Conservation (phyloP, 2,797 vertebrate genomes). For the Pangasius larnaudii region DNA sequence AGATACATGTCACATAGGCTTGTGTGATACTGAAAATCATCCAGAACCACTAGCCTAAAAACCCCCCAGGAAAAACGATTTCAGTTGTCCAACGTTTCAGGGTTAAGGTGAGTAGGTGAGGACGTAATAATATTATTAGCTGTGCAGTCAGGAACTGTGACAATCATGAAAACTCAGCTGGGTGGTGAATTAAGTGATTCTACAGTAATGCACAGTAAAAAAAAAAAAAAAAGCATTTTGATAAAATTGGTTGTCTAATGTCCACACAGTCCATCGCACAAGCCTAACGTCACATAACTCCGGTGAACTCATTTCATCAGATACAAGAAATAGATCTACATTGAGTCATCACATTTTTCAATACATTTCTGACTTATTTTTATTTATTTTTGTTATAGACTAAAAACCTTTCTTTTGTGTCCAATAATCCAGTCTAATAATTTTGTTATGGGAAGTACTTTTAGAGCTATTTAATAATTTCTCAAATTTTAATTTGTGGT, state of each 20-base stretch:
- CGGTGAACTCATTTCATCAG: not conserved
- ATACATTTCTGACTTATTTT: not conserved
- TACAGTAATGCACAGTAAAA: not conserved
- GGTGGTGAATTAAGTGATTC: not conserved
- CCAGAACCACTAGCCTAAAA: not conserved
- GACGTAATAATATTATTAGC: not conserved
- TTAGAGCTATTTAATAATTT: not conserved
- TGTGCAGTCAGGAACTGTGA: not conserved
- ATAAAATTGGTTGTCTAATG: not conserved
- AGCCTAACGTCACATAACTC: not conserved
- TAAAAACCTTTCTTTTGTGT: not conserved
- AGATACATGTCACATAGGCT: not conserved
- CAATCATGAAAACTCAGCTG: not conserved
- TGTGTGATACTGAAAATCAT: not conserved
- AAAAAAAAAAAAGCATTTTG: not conserved
- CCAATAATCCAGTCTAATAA: not conserved
- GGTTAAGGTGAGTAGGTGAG: not conserved
- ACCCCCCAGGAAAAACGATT: not conserved
- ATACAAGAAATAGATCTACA: not conserved
- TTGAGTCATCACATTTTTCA: not conserved
- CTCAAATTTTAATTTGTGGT: not conserved
- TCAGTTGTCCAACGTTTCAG: not conserved
- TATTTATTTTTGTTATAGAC: not conserved
- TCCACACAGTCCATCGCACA: not conserved
- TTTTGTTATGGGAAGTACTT: not conserved